Conservation (phyloP, 2,113 vertebrate species). For the Glaucomys volans region DNA sequence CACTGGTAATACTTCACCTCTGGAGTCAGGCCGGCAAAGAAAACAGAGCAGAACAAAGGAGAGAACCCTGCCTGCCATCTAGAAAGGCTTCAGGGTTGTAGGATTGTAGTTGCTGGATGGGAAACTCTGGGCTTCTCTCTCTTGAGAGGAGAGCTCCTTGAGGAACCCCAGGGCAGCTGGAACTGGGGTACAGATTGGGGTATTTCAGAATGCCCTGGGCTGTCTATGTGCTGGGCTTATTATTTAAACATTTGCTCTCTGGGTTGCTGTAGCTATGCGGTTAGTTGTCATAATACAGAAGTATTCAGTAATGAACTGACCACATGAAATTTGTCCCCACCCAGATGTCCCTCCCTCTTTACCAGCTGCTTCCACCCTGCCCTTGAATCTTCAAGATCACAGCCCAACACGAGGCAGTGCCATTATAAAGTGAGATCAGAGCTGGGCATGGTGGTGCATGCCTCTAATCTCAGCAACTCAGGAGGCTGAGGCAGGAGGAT, state of each 20-base stretch:
- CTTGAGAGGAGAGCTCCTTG: neutral
- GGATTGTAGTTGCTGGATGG: neutral
- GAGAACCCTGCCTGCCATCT: conserved; percentile 24
- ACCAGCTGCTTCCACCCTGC: neutral
- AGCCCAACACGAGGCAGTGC: neutral
- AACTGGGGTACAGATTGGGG: neutral
- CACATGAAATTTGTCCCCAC: neutral
- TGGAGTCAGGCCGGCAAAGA: conserved; percentile 1
- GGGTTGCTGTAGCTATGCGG: neutral
- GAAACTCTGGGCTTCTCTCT: neutral
- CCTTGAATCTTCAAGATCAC: neutral
- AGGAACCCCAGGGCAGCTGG: neutral
- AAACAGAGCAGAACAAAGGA: conserved; percentile 60
- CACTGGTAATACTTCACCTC: conserved; percentile 12
- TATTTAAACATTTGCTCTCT: neutral
- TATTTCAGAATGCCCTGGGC: neutral
- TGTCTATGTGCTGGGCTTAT: neutral
- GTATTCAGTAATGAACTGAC: conserved; percentile 14
- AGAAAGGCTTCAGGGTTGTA: conserved; percentile 28
- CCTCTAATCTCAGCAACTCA: neutral
- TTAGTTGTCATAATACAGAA: neutral
- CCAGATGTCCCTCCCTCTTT: neutral
- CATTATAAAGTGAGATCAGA: neutral
- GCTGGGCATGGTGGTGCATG: neutral
- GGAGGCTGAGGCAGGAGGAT: neutral